phyloP scores from a whole-genome alignment of 2,797 vertebrate species.

The Ficedula albicollis region DNA sequence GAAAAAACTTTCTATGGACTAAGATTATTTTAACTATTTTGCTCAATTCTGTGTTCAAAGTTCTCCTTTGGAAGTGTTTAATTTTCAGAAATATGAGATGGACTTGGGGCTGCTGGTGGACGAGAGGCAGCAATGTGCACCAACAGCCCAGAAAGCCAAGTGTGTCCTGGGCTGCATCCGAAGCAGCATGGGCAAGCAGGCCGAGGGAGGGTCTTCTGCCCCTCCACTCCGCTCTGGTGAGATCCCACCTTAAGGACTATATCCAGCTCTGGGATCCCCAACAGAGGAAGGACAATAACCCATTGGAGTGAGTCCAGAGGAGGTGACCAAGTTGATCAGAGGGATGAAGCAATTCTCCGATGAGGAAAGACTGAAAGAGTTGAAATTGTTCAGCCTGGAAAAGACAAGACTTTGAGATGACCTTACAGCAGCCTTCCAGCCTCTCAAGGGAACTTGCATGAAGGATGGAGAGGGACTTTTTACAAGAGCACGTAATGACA shows the following conservation, averaged over 20 bases:
- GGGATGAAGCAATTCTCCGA: neutral
- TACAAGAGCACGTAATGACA: too few species aligned
- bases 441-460: too few species aligned
- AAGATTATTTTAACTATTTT: neutral
- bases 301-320: neutral
- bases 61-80: neutral
- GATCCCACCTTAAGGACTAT: too few species aligned
- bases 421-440: too few species aligned
- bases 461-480: too few species aligned
- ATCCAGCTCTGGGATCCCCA: neutral
- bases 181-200: neutral
- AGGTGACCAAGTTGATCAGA: neutral
- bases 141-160: neutral
- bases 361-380: neutral
- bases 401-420: too few species aligned
- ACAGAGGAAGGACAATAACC: neutral
- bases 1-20: too few species aligned
- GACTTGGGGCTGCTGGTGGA: too few species aligned
- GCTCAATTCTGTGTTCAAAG: neutral
- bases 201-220: too few species aligned
- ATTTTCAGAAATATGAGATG: neutral
- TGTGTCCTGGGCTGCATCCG: neutral
- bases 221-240: too few species aligned
- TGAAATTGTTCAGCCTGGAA: neutral
- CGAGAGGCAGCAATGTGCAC: too few species aligned